Conservation (phyloP, 2,888 invertebrate species). For the Callosobruchus maculatus region DNA sequence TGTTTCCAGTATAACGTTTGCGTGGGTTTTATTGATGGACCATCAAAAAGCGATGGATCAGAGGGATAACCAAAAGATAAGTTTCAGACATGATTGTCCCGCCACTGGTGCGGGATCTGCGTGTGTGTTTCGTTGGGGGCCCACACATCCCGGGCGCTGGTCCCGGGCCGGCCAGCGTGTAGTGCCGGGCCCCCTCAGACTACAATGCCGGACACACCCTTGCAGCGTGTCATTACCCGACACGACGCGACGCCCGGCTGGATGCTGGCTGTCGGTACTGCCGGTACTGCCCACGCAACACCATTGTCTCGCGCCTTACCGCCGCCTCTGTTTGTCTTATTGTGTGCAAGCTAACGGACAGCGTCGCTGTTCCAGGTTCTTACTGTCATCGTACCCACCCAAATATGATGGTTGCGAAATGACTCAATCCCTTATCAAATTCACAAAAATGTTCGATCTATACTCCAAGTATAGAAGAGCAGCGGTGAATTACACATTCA, state of each 20-base stretch:
- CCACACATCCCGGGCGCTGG: not conserved
- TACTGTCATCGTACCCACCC: not conserved
- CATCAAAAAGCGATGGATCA: too few species aligned
- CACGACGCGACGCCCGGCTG: not conserved
- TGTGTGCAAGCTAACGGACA: not conserved
- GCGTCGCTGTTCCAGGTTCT: not conserved
- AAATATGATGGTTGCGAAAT: too few species aligned
- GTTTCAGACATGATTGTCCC: not conserved
- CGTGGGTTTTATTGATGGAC: too few species aligned
- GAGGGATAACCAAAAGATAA: too few species aligned
- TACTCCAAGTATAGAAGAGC: too few species aligned
- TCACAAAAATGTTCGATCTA: too few species aligned
- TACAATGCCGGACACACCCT: constrained; percentile 1
- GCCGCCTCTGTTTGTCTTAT: constrained; percentile 1
- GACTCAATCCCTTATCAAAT: too few species aligned
- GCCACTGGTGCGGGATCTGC: not conserved
- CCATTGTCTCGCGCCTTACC: not conserved
- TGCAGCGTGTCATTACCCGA: constrained; percentile 1
- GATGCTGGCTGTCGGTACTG: not conserved
- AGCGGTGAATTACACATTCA: too few species aligned
- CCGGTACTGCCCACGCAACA: not conserved
- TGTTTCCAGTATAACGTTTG: too few species aligned
- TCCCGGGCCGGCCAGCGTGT: not conserved
- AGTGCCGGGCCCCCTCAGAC: not conserved
- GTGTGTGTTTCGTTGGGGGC: not conserved